Conservation (phyloP, 1,140 invertebrate genomes). For the Drosophila nigromelanica region DNA sequence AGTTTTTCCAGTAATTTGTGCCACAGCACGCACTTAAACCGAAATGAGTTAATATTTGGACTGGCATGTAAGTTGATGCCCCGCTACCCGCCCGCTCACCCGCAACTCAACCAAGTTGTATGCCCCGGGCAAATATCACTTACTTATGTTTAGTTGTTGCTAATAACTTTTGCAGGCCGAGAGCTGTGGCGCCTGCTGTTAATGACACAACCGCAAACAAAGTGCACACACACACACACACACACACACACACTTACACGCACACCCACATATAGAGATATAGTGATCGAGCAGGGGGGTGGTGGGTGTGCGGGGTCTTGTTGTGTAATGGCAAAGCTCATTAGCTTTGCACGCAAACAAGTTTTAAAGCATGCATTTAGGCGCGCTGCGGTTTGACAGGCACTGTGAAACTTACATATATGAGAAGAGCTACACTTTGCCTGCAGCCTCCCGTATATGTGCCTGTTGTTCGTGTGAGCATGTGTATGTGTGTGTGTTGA, state of each 20-base stretch:
- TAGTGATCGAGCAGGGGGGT: conserved; percentile 16
- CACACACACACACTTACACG: conserved; percentile 7
- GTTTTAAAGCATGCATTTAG: conserved; percentile 81
- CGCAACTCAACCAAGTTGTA: conserved; percentile 27
- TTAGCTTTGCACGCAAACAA: conserved; percentile 79
- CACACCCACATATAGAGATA: conserved; percentile 6
- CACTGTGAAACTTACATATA: conserved; percentile 26
- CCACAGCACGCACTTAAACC: conserved; percentile 52
- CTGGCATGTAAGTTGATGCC: conserved; percentile 50
- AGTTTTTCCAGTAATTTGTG: conserved; percentile 62
- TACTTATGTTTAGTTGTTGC: conserved; percentile 77
- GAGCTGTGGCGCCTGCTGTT: conserved; percentile 74
- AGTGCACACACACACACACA: conserved; percentile 60
- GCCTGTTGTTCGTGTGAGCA: conserved; percentile 16
- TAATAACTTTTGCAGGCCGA: conserved; percentile 68
- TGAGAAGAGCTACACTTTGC: conserved; percentile 26
- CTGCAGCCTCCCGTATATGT: conserved; percentile 46
- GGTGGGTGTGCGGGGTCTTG: conserved; percentile 23
- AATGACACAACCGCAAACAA: conserved; percentile 82
- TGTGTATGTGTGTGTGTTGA: conserved; percentile 59
- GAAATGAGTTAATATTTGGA: conserved; percentile 79
- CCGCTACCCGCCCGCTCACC: neutral
- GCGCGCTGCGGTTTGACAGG: conserved; percentile 76
- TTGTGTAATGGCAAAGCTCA: conserved; percentile 81
- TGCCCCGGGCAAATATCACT: conserved; percentile 70